These are phyloP conservation scores for Elanoides forficatus DNA, from an alignment of 2,113 vertebrate species.

Conservation along the genomic window DNA sequence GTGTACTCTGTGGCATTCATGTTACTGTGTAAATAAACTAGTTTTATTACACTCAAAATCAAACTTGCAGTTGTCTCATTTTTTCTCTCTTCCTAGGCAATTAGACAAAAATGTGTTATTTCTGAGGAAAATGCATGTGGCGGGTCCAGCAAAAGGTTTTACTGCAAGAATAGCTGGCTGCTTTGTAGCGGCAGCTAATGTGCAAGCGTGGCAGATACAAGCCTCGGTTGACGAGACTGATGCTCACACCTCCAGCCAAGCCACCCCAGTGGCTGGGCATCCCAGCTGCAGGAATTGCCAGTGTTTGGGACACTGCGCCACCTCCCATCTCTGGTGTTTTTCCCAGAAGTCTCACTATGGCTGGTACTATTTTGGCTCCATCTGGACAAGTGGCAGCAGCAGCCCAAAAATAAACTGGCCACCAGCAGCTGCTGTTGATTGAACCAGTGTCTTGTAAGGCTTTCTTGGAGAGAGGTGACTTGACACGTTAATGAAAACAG, in stretches of 20 bases:
- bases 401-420: neutral
- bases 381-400: neutral
- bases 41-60: constrained; percentile 69
- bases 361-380: neutral
- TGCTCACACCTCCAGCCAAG: neutral
- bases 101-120: rapidly evolving
- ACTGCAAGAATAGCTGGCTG: neutral
- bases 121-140: neutral
- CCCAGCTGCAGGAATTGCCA: neutral
- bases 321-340: neutral
- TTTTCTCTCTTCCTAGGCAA: neutral
- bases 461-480: neutral
- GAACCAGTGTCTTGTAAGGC: neutral
- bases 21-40: constrained; percentile 82
- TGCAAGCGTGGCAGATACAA: neutral
- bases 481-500: neutral
- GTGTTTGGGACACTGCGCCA: neutral
- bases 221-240: neutral
- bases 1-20: constrained; percentile 76
- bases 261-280: rapidly evolving
- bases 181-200: neutral
- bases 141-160: neutral
- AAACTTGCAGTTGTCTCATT: neutral
- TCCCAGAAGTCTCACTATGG: neutral
- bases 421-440: neutral